A percentile compares a stretch with the other conserved stretches of the same genome.
phyloP scores from a whole-genome alignment of 2,113 vertebrate genomes.

The Clarias batrachus region DNA sequence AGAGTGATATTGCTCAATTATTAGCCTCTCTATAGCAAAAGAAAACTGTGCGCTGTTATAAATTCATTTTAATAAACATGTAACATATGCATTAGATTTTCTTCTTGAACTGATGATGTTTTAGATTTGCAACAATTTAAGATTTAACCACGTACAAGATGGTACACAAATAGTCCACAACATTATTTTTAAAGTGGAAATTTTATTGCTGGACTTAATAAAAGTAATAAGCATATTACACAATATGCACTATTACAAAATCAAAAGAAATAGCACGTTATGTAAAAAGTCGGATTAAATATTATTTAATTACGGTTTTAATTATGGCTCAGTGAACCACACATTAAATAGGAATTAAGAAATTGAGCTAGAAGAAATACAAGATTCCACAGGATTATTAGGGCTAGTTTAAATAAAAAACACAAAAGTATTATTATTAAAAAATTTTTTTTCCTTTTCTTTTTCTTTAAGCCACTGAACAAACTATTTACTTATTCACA shows the following conservation, averaged over 20 bases:
- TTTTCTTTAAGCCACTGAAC: background rate
- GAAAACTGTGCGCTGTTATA: background rate
- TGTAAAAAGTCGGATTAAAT: background rate
- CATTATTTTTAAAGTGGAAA: background rate
- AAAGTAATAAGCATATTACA: background rate
- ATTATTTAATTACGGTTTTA: background rate
- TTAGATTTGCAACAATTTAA: background rate
- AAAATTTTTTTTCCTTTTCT: background rate
- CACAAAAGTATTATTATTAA: background rate
- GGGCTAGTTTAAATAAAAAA: background rate
- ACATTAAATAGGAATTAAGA: background rate
- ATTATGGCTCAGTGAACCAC: background rate
- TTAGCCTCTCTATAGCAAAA: too few relatives aligned
- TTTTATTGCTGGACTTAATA: background rate
- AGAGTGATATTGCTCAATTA: too few relatives aligned
- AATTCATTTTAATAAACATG: background rate
- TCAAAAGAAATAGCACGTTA: background rate
- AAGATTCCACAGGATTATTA: background rate
- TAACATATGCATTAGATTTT: background rate
- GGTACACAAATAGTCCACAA: background rate
- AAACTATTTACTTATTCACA: background rate
- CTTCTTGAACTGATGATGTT: background rate
- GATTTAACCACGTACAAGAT: too few relatives aligned
- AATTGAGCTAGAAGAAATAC: background rate
- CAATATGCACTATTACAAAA: background rate